phyloP scores from a whole-genome alignment of 37 sponge, comb jelly and placozoan genomes.

The Petrosia ficiformis region DNA sequence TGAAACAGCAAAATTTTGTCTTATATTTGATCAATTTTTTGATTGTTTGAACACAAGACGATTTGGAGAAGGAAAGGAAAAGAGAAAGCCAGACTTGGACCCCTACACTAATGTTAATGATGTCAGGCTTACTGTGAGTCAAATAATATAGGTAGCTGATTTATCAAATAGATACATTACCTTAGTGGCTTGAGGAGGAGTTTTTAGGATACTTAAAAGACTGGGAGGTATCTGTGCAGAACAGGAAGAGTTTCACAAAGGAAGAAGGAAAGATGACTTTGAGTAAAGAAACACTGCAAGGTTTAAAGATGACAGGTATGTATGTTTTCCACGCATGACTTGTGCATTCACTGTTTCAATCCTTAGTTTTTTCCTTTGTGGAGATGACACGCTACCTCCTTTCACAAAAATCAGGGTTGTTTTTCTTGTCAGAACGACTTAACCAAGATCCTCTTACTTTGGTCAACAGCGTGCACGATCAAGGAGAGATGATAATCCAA shows the following conservation, averaged over 20 bases:
- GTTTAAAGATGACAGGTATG: slow-evolving; percentile 33
- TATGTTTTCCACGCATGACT: too few relatives aligned
- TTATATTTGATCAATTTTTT: slow-evolving; percentile 34
- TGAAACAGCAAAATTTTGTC: slow-evolving; percentile 39
- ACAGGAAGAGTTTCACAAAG: neutral
- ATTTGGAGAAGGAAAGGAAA: slow-evolving; percentile 1
- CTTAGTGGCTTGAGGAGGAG: slow-evolving; percentile 28
- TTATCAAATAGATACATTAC: neutral
- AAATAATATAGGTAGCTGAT: neutral
- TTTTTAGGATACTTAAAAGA: slow-evolving; percentile 28
- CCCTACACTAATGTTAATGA: slow-evolving; percentile 26
- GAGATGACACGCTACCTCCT: slow-evolving; percentile 11
- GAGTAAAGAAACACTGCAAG: slow-evolving; percentile 29
- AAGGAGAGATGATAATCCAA: slow-evolving; percentile 24
- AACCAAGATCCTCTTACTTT: slow-evolving; percentile 30
- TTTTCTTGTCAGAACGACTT: slow-evolving; percentile 17
- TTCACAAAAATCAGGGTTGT: neutral
- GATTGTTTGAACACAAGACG: slow-evolving; percentile 37
- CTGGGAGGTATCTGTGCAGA: slow-evolving; percentile 24
- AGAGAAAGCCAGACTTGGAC: slow-evolving; percentile 20
- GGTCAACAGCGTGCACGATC: slow-evolving; percentile 19
- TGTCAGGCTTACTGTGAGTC: slow-evolving; percentile 18
- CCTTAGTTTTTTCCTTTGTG: slow-evolving; percentile 19
- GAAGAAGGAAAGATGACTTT: slow-evolving; percentile 17
- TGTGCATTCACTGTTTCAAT: neutral